Percentiles rank a stretch among this genome's conserved stretches.
These are phyloP conservation scores for Avahi laniger DNA, from an alignment of 2,797 vertebrate species.

Conservation along the genomic window DNA sequence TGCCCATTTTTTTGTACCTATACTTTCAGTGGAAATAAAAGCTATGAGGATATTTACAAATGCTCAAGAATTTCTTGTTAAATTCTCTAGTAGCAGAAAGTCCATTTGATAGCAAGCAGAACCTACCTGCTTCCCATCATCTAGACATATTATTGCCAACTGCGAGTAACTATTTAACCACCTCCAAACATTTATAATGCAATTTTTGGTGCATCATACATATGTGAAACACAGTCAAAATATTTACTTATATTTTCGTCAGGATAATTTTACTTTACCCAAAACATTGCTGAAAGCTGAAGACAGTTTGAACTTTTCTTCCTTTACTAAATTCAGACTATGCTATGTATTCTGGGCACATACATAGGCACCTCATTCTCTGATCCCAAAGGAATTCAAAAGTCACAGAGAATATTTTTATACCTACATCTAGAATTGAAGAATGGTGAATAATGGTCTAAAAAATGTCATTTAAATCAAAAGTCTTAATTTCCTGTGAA, in stretches of 20 bases:
- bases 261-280: constrained; percentile 51
- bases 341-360: neutral
- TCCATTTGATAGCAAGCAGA: constrained; percentile 64
- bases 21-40: neutral
- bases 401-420: neutral
- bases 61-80: constrained; percentile 12
- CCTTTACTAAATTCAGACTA: constrained; percentile 31
- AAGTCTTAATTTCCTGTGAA: neutral
- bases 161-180: constrained; percentile 48
- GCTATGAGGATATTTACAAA: neutral
- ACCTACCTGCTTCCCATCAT: constrained; percentile 56
- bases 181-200: constrained; percentile 64
- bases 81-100: constrained; percentile 54
- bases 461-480: neutral
- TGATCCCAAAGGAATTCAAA: neutral
- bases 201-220: constrained; percentile 30
- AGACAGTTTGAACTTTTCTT: neutral
- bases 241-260: constrained; percentile 66
- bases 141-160: constrained; percentile 53
- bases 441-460: neutral
- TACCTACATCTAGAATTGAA: neutral
- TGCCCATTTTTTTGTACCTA: neutral
- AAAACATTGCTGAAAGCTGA: constrained; percentile 53
- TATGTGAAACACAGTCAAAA: constrained; percentile 63
- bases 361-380: neutral